Evolutionary conservation across 2,888 invertebrate species (phyloP).

Genomic region (Dryadula phaetusa): DNA sequence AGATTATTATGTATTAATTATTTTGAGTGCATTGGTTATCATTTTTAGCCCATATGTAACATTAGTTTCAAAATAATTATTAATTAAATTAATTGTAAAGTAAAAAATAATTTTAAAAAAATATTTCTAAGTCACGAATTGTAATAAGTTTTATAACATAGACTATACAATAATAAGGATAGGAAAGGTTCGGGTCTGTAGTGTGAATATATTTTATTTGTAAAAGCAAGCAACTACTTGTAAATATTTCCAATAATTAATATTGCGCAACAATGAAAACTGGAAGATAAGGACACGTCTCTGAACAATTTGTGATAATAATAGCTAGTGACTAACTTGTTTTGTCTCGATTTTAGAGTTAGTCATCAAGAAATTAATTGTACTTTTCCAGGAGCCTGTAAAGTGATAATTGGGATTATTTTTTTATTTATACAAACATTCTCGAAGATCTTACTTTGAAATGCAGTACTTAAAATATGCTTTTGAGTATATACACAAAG

Average conservation of each 20-base stretch:
- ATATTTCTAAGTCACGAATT: too few species aligned
- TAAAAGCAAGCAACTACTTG: too few species aligned
- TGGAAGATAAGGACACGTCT: slow-evolving; percentile 6
- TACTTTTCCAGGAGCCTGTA: slow-evolving; percentile 42
- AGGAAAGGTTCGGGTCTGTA: too few species aligned
- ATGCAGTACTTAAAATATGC: background rate
- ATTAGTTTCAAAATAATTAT: too few species aligned
- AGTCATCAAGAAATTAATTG: slow-evolving; percentile 40
- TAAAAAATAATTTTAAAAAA: too few species aligned
- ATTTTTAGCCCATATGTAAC: too few species aligned
- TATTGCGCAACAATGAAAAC: slow-evolving; percentile 30
- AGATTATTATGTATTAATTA: too few species aligned
- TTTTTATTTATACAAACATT: background rate
- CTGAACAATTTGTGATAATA: slow-evolving; percentile 27
- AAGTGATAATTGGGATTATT: slow-evolving; percentile 4
- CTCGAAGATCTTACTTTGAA: background rate
- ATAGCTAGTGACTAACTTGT: slow-evolving; percentile 42
- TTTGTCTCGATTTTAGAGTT: slow-evolving; percentile 38
- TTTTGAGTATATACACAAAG: background rate
- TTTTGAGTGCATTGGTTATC: too few species aligned
- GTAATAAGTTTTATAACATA: too few species aligned
- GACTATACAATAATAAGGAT: too few species aligned
- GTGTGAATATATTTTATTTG: too few species aligned
- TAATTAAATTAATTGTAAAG: too few species aligned
- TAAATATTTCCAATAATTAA: slow-evolving; percentile 3